Base-by-base conservation (phyloP, 2,888 invertebrate species). In the Tetanocera ferruginea region DNA sequence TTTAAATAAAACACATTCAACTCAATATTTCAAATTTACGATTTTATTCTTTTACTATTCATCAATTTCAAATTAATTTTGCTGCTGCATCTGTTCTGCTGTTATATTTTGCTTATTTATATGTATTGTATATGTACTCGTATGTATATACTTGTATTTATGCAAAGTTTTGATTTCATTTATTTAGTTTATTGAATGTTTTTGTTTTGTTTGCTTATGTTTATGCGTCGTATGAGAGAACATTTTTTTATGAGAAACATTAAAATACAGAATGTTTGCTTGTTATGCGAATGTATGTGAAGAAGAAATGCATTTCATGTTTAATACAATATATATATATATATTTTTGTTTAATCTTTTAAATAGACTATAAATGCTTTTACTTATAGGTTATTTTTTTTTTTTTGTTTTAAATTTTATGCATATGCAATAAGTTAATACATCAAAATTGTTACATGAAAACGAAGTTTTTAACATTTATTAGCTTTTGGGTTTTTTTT, bases 271-370 rank as follows among this genome's bases (percentile, higher is more conserved):
- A 55, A 70, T 70, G 69, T 69, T 49, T 66, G 14, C 19, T 66
- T 25, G 69, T 51, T 25, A 51, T 69, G 49, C 28, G 51, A 69
- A 69, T 69, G 70, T 70, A 25, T 69, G 49, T 69, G 69, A 69
- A 69, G 69, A 69, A 49, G 51, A 51, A 31, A 52, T 70, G 31
- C 55, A 52, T 52, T 49, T 19, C 49, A 19, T 37, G 11, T 23
- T 17, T 19, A 43, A 60, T 67, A 19, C 25, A 43, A 19, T 43
- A 67, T 23, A 23, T 43, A 11, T 62, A 8, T 62, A 8, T 43
- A 66, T 64, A n/a, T n/a, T 23, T 23, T 11, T 69, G 49, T 49
- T 49, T 11, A 6, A 49, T 31, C 51, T 9, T 23, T 70, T 31
- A 17, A n/a, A 19, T 70, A 55, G 60, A 43, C 57, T 72, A 57